Conservation (phyloP, 2,797 vertebrate species). For the Sphaeramia orbicularis region DNA sequence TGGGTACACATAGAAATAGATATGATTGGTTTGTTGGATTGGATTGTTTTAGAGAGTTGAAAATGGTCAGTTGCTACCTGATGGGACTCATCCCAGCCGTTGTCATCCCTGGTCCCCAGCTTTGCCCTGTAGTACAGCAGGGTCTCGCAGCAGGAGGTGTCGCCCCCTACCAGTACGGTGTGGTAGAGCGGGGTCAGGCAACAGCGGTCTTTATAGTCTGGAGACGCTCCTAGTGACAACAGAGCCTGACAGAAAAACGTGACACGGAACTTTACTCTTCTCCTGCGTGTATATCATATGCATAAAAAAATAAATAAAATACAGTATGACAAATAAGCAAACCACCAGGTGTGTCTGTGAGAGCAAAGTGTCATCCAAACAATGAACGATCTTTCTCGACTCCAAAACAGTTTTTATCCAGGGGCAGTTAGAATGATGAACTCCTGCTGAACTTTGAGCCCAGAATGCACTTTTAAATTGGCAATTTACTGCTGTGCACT, state of each 20-base stretch:
- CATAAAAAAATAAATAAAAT: no score
- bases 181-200: conserved; percentile 94
- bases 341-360: no score
- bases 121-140: conserved; percentile 89
- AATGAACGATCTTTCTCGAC: no score
- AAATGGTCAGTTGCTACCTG: conserved; percentile 82
- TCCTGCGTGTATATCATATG: background rate
- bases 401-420: no score
- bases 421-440: no score
- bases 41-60: background rate
- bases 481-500: no score
- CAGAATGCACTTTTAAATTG: no score
- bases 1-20: conserved; percentile 1
- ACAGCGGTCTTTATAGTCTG: conserved; percentile 92
- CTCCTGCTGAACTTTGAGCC: no score
- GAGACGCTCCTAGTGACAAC: conserved; percentile 89
- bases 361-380: no score
- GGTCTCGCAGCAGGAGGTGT: conserved; percentile 92
- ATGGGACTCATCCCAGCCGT: conserved; percentile 94
- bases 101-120: conserved; percentile 90
- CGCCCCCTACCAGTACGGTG: conserved; percentile 92
- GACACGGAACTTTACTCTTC: background rate
- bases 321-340: no score
- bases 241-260: conserved; percentile 68
- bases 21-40: background rate